A percentile compares a stretch with the other conserved stretches of the same genome.
phyloP scores from a whole-genome alignment of 1,140 invertebrate genomes.

The Daktulosphaira vitifoliae region DNA sequence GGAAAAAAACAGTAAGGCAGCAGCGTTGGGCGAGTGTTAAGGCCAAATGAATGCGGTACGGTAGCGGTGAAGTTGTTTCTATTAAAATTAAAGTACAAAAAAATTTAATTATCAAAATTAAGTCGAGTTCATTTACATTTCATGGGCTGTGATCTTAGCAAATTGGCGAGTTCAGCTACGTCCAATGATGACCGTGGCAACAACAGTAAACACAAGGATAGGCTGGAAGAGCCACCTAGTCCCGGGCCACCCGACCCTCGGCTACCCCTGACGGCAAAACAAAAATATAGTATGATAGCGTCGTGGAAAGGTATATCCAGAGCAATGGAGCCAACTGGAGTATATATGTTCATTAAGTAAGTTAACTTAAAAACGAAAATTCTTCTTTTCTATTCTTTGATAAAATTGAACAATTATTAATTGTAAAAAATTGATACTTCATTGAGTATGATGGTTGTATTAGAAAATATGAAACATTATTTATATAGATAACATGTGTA shows the following conservation, averaged over 20 bases:
- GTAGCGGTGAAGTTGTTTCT: neutral
- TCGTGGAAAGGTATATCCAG: slow-evolving; percentile 82
- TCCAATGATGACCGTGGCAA: slow-evolving; percentile 46
- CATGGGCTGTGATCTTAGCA: slow-evolving; percentile 72
- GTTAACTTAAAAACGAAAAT: too few species aligned
- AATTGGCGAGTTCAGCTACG: slow-evolving; percentile 54
- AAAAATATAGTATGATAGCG: slow-evolving; percentile 77
- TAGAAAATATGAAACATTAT: too few species aligned
- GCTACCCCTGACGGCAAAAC: slow-evolving; percentile 70
- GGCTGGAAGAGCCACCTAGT: slow-evolving; percentile 42
- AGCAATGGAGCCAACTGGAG: slow-evolving; percentile 76
- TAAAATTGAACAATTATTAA: too few species aligned
- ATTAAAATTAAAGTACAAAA: too few species aligned
- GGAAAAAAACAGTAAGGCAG: neutral
- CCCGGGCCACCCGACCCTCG: slow-evolving; percentile 63
- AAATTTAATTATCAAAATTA: too few species aligned
- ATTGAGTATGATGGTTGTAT: too few species aligned
- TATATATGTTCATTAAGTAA: slow-evolving; percentile 86
- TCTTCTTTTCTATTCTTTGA: too few species aligned
- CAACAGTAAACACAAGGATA: slow-evolving; percentile 42
- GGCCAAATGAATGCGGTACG: slow-evolving; percentile 6
- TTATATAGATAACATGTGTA: too few species aligned
- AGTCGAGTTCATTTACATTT: neutral
- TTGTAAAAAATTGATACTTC: too few species aligned
- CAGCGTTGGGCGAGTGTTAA: slow-evolving; percentile 24